phyloP scores from a whole-genome alignment of 2,888 invertebrate species.

The Drosophila subquinaria region DNA sequence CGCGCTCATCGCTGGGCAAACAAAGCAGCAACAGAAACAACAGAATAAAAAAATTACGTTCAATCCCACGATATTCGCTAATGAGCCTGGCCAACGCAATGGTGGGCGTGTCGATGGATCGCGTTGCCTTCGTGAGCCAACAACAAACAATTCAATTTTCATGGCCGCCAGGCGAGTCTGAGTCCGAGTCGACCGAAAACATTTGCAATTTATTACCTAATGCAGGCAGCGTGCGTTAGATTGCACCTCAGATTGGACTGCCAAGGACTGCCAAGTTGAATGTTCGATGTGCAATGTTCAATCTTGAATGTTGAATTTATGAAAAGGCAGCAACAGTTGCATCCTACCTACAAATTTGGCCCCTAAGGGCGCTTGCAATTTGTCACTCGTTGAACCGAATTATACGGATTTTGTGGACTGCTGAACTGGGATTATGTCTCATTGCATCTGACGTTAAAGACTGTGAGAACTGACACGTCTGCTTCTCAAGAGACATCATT shows the following conservation, averaged over 20 bases:
- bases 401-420: constrained; percentile 17
- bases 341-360: not conserved
- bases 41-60: constrained; percentile 45
- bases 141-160: constrained; percentile 79
- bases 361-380: constrained; percentile 58
- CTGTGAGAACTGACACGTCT: constrained; percentile 52
- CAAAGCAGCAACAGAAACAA: constrained; percentile 33
- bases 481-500: constrained; percentile 43
- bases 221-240: constrained; percentile 76
- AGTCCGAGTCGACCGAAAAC: constrained; percentile 44
- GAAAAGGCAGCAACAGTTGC: constrained; percentile 17
- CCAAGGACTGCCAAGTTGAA: constrained; percentile 40
- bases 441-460: constrained; percentile 39
- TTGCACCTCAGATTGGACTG: constrained; percentile 68
- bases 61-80: constrained; percentile 76
- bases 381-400: constrained; percentile 58
- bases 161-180: constrained; percentile 57
- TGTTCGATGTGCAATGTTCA: not conserved
- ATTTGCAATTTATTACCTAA: constrained; percentile 75
- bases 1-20: constrained; percentile 62
- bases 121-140: constrained; percentile 63
- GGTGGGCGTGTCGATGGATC: constrained; percentile 69
- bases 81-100: constrained; percentile 75
- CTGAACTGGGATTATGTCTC: constrained; percentile 16
- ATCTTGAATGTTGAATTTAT: constrained; percentile 35